Conservation (phyloP, 2,888 invertebrate species). For the Tipula lateralis region DNA sequence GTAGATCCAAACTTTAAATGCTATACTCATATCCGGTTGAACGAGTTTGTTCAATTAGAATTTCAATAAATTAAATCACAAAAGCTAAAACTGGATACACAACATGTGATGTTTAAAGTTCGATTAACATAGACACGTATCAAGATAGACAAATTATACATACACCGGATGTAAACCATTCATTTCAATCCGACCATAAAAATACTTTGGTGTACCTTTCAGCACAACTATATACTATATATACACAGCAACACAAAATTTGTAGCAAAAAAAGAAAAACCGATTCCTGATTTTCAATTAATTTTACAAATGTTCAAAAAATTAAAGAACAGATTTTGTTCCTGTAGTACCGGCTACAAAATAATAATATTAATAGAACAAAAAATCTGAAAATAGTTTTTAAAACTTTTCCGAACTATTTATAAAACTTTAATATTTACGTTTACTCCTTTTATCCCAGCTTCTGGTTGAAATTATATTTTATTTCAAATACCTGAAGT, state of each 20-base stretch:
- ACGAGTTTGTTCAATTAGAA: too few relatives aligned
- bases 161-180: too few relatives aligned
- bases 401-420: background rate
- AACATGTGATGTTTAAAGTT: too few relatives aligned
- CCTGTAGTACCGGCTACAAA: background rate
- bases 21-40: too few relatives aligned
- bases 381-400: background rate
- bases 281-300: background rate
- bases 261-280: background rate
- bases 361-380: background rate
- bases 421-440: conserved; percentile 12
- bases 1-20: too few relatives aligned
- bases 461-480: background rate
- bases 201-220: background rate
- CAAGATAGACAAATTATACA: too few relatives aligned
- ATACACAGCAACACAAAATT: background rate
- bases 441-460: background rate
- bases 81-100: too few relatives aligned
- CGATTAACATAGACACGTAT: too few relatives aligned
- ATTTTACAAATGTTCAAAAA: background rate
- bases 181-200: too few relatives aligned
- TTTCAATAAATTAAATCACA: too few relatives aligned
- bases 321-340: background rate
- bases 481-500: background rate
- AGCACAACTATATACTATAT: too few relatives aligned